Conservation (phyloP, 2,797 vertebrate species). For the Coilia nasus region DNA sequence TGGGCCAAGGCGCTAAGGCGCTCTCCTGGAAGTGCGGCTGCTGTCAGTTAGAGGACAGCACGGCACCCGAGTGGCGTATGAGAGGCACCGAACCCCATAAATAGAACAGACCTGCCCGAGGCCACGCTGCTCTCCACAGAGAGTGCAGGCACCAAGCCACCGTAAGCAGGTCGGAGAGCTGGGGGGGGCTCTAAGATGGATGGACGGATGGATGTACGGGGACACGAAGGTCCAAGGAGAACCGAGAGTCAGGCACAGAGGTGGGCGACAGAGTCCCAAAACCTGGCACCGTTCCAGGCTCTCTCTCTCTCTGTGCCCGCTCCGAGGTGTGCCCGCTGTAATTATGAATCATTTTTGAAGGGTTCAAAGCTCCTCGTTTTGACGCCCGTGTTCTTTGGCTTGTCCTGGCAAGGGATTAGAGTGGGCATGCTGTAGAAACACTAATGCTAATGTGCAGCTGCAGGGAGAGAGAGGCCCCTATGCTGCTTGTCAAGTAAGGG, state of each 20-base stretch:
- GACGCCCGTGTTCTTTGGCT: not conserved
- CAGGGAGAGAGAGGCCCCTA: not conserved
- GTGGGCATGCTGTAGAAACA: not conserved
- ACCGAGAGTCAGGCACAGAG: not conserved
- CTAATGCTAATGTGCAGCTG: not conserved
- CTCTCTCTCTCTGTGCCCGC: not conserved
- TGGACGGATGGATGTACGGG: not conserved
- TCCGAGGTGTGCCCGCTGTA: not conserved
- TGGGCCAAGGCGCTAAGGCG: too few species aligned
- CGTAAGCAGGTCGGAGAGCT: not conserved
- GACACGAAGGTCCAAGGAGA: not conserved
- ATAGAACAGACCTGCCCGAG: conserved; percentile 21
- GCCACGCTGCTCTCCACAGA: conserved; percentile 28
- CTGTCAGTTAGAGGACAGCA: not conserved
- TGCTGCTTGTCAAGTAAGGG: not conserved
- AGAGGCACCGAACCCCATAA: not conserved
- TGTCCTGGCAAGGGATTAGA: not conserved
- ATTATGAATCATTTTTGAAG: not conserved
- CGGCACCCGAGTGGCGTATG: not conserved
- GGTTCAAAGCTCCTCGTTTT: not conserved
- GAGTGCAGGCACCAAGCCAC: conserved; percentile 9
- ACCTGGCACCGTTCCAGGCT: not conserved
- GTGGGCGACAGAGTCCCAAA: not conserved
- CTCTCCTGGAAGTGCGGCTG: not conserved
- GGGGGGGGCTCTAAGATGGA: not conserved